Base-by-base conservation (phyloP, 1,140 invertebrate species). In the Chymomyza costata region DNA sequence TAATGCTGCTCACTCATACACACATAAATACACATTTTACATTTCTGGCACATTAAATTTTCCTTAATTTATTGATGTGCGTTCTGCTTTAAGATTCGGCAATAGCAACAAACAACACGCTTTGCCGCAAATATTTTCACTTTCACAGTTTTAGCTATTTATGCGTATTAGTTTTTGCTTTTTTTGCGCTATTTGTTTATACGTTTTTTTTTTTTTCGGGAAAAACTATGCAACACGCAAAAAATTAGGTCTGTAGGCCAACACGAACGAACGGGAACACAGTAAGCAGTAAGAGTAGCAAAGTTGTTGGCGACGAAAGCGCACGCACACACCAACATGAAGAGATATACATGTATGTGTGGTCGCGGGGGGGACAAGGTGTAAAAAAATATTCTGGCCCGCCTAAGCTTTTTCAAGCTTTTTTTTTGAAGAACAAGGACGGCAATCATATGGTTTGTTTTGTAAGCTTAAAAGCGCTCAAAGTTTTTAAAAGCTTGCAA, bases 361-460 rank as follows among this genome's bases (percentile, higher is more conserved):
- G 35, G 18, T 45, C 43, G 63, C 57, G 67, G 74, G 70, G 65
- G 61, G 62, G 81, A 81, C 65, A 76, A 78, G 45, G 58, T 50
- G 40, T 49, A 55, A 61, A 48, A 46, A 71, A 67, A 56, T 67
- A 83, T 83, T 71, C 81, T 83, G 81, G 81, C 81, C 81, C n/a
- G n/a, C n/a, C n/a, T n/a, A n/a, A n/a, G n/a, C n/a, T n/a, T n/a
- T n/a, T n/a, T n/a, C n/a, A n/a, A n/a, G n/a, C n/a, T n/a, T n/a
- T n/a, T 83, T 83, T 76, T 81, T 83, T 83, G 81, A 83, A 83
- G 81, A 83, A 83, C 81, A 83, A 83, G 81, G 81, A 83, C 81
- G 82, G 81, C 71, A 78, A 78, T 74, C 70, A 74, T 76, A 69
- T 76, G 62, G 52, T 46, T 15, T n/a, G n/a, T n/a, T n/a, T n/a